These are phyloP conservation scores for Drosophila nigrodunni DNA, from an alignment of 1,140 invertebrate species.

Conservation along the genomic window DNA sequence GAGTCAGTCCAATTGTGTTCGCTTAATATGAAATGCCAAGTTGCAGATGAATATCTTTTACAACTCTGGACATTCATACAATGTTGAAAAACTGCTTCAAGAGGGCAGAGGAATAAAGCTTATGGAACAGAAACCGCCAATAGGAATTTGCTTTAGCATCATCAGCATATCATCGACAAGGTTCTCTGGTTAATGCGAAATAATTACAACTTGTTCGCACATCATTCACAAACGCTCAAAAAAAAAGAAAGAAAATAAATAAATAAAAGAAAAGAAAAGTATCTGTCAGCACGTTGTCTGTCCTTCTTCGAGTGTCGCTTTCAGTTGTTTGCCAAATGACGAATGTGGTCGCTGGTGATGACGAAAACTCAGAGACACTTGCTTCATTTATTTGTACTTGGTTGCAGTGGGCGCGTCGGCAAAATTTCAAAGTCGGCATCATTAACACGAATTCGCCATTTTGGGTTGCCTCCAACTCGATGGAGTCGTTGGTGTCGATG, in stretches of 20 bases:
- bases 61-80: slow-evolving; percentile 23
- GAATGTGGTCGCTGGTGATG: slow-evolving; percentile 64
- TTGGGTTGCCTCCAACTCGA: slow-evolving; percentile 45
- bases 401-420: slow-evolving; percentile 71
- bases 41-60: slow-evolving; percentile 9
- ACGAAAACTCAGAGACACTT: slow-evolving; percentile 74
- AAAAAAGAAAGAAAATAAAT: not conserved
- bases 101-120: not conserved
- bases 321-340: slow-evolving; percentile 78
- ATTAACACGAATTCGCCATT: slow-evolving; percentile 79
- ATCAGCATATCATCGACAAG: slow-evolving; percentile 47
- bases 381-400: slow-evolving; percentile 69
- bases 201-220: slow-evolving; percentile 82
- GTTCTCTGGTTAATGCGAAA: slow-evolving; percentile 67
- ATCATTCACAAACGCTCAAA: slow-evolving; percentile 58
- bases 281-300: slow-evolving; percentile 64
- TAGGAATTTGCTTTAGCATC: slow-evolving; percentile 26
- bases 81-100: slow-evolving; percentile 41
- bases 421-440: slow-evolving; percentile 81
- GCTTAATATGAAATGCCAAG: slow-evolving; percentile 4
- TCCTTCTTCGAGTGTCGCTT: slow-evolving; percentile 43
- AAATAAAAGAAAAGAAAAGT: slow-evolving; percentile 49
- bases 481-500: slow-evolving; percentile 35
- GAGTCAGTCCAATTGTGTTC: not conserved
- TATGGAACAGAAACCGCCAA: slow-evolving; percentile 3